Conservation (phyloP, 2,888 invertebrate genomes). For the Helobdella robusta region DNA sequence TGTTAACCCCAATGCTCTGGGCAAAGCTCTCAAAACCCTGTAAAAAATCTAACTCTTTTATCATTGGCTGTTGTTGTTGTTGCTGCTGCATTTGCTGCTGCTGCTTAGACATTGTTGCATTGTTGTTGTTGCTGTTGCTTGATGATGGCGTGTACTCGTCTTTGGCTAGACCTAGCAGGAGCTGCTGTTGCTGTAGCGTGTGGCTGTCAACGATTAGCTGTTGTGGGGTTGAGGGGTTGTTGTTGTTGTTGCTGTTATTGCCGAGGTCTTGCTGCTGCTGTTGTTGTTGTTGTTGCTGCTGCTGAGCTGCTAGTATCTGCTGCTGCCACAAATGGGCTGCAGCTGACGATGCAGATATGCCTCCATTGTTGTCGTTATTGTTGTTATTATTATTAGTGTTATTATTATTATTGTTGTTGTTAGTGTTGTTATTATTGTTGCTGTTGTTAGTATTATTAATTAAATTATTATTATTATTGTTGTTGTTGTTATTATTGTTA, state of each 20-base stretch:
- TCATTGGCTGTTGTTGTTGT: neutral
- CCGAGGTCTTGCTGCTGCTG: neutral
- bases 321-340: conserved; percentile 17
- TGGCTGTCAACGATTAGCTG: conserved; percentile 10
- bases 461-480: neutral
- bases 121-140: neutral
- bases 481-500: too few species aligned
- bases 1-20: conserved; percentile 16
- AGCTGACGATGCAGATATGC: neutral
- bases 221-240: neutral
- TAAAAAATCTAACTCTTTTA: conserved; percentile 18
- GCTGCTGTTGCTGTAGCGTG: conserved; percentile 6
- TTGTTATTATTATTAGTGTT: too few species aligned
- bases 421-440: too few species aligned
- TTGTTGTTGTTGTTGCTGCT: conserved; percentile 10
- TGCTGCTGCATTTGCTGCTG: neutral
- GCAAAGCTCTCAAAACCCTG: conserved; percentile 23
- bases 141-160: neutral
- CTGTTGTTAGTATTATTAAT: too few species aligned
- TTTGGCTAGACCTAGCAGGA: neutral
- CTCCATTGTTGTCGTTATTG: neutral
- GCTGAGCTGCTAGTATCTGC: neutral
- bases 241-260: neutral
- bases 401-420: too few species aligned
- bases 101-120: neutral